Conservation (phyloP, 1,140 invertebrate genomes). For the Drosophila baimaii region DNA sequence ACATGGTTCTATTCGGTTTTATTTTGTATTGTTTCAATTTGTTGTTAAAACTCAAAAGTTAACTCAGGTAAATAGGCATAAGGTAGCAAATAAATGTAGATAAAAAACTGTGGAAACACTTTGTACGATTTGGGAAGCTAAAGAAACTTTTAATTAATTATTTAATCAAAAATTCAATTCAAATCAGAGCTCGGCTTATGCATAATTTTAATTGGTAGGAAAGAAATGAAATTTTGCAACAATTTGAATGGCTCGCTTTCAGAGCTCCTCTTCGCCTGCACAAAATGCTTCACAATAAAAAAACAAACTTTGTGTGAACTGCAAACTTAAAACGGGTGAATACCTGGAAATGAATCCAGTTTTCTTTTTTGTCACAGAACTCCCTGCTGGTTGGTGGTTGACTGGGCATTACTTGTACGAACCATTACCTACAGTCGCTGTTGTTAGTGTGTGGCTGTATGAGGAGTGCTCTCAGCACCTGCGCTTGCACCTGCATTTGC, state of each 20-base stretch:
- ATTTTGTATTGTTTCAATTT: constrained; percentile 21
- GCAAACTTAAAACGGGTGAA: constrained; percentile 21
- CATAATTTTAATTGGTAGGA: background rate
- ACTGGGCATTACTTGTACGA: constrained; percentile 25
- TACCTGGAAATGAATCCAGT: constrained; percentile 34
- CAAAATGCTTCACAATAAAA: constrained; percentile 6
- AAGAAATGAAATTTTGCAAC: background rate
- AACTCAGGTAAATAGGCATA: constrained; percentile 28
- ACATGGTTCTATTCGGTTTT: constrained; percentile 28
- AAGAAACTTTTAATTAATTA: background rate
- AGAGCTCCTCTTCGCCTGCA: constrained; percentile 11
- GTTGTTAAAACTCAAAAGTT: constrained; percentile 23
- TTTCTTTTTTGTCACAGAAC: constrained; percentile 7
- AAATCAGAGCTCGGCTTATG: background rate
- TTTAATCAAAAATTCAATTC: background rate
- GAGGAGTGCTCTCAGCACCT: constrained; percentile 49
- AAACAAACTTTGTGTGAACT: constrained; percentile 36
- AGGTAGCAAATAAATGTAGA: constrained; percentile 46
- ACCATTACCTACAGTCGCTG: constrained; percentile 66
- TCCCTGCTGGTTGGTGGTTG: constrained; percentile 27
- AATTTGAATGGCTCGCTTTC: background rate
- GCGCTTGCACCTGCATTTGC: constrained; percentile 44
- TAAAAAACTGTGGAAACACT: constrained; percentile 1
- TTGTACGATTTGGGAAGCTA: background rate
- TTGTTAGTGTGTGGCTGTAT: constrained; percentile 56